These are phyloP conservation scores for Lottia scabra DNA, from an alignment of 2,888 invertebrate species.

Conservation along the genomic window DNA sequence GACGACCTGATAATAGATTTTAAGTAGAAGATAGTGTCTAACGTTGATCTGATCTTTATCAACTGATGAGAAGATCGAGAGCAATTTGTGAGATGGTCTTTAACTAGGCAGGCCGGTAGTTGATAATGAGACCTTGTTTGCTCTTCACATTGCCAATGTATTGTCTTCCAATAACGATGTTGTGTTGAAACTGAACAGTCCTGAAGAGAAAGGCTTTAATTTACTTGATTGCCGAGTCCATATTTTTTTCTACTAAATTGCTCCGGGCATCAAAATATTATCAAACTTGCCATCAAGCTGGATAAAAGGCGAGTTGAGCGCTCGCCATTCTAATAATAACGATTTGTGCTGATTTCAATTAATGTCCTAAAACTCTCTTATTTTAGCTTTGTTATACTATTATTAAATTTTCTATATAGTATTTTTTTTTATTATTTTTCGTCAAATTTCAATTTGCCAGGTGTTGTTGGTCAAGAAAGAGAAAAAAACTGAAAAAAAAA, in stretches of 20 bases:
- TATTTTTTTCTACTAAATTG: neutral
- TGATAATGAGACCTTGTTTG: neutral
- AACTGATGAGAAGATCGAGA: neutral
- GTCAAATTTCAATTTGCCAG: no score
- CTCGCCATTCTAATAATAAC: neutral
- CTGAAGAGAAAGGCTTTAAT: neutral
- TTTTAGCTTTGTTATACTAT: neutral
- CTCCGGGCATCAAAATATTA: neutral
- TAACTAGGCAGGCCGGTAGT: neutral
- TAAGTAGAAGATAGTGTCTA: no score
- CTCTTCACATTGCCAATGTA: neutral
- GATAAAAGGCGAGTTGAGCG: neutral
- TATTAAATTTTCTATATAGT: no score
- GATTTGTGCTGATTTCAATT: slow-evolving; percentile 1
- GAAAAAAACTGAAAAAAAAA: no score
- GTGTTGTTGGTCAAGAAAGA: no score
- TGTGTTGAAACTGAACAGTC: slow-evolving; percentile 2
- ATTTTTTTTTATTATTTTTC: no score
- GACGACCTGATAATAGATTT: no score
- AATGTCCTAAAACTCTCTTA: neutral
- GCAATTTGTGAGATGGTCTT: neutral
- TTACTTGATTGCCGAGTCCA: slow-evolving; percentile 2
- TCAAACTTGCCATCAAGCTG: neutral
- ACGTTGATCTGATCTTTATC: no score
- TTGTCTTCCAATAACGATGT: neutral